phyloP scores from a whole-genome alignment of 2,888 invertebrate genomes.

The Caenorhabditis plicata region DNA sequence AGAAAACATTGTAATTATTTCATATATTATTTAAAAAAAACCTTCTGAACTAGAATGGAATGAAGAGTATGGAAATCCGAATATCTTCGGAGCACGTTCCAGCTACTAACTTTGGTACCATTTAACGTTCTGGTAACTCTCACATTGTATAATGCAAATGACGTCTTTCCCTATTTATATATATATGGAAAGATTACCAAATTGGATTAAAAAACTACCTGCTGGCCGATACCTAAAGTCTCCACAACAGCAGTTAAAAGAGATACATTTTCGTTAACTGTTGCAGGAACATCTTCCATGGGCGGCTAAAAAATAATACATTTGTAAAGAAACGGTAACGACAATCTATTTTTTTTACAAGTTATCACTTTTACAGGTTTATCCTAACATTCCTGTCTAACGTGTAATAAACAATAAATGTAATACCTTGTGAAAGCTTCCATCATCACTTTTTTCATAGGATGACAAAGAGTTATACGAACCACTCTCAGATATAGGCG shows the following conservation, averaged over 20 bases:
- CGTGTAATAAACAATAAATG: background rate
- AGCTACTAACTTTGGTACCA: constrained; percentile 66
- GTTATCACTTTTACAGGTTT: background rate
- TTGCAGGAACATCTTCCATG: background rate
- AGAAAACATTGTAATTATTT: constrained; percentile 43
- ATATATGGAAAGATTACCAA: background rate
- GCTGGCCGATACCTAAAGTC: constrained; percentile 63
- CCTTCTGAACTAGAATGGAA: constrained; percentile 75
- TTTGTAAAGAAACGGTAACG: background rate
- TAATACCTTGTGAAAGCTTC: background rate
- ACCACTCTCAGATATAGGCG: constrained; percentile 13
- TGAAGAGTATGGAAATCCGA: constrained; percentile 90
- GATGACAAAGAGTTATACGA: constrained; percentile 19
- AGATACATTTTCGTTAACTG: constrained; percentile 23
- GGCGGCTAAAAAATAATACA: background rate
- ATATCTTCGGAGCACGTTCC: constrained; percentile 89
- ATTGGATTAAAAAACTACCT: constrained; percentile 10
- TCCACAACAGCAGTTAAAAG: constrained; percentile 45
- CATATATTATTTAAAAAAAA: constrained; percentile 32
- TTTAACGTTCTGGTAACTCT: constrained; percentile 41
- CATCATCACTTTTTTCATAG: constrained; percentile 2
- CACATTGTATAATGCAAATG: constrained; percentile 64
- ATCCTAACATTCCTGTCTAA: background rate
- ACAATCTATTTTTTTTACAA: background rate
- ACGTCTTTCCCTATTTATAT: constrained; percentile 55